Percentiles rank a stretch among this genome's conserved stretches.
These are phyloP conservation scores for Coreoperca whiteheadi DNA, from an alignment of 2,113 vertebrate genomes.

Conservation along the genomic window DNA sequence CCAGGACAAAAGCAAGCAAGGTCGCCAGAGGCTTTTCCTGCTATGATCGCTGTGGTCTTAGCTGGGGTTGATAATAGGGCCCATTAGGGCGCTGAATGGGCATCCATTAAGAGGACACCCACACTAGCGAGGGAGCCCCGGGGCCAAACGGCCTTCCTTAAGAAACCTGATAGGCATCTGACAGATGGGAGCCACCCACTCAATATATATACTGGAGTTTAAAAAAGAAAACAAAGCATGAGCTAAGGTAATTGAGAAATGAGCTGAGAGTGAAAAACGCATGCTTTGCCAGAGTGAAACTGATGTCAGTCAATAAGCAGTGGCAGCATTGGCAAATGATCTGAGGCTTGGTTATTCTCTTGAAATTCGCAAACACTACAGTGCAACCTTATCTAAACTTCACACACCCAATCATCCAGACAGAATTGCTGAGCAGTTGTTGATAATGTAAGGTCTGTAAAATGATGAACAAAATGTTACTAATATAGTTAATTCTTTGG, in stretches of 20 bases:
- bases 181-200: constrained; percentile 28
- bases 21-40: constrained; percentile 74
- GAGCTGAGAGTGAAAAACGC: not conserved
- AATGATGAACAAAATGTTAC: not conserved
- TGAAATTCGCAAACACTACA: not conserved
- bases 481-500: not conserved
- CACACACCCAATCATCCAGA: not conserved
- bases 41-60: constrained; percentile 70
- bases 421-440: not conserved
- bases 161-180: constrained; percentile 62
- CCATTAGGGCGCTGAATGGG: constrained; percentile 79
- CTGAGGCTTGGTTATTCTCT: not conserved
- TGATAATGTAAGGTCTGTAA: not conserved
- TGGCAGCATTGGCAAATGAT: not conserved
- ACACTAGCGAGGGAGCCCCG: constrained; percentile 68
- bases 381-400: constrained; percentile 9
- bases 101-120: constrained; percentile 78
- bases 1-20: constrained; percentile 71
- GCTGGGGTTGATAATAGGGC: constrained; percentile 75
- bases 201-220: not conserved
- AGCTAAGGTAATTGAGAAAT: not conserved
- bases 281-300: not conserved
- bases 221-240: constrained; percentile 30
- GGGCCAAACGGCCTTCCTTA: constrained; percentile 50
- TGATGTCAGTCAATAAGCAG: not conserved